Percentiles rank a stretch among this genome's conserved stretches.
These are phyloP conservation scores for Zelostemma sp. DNA, from an alignment of 1,140 invertebrate species.

Conservation along the genomic window DNA sequence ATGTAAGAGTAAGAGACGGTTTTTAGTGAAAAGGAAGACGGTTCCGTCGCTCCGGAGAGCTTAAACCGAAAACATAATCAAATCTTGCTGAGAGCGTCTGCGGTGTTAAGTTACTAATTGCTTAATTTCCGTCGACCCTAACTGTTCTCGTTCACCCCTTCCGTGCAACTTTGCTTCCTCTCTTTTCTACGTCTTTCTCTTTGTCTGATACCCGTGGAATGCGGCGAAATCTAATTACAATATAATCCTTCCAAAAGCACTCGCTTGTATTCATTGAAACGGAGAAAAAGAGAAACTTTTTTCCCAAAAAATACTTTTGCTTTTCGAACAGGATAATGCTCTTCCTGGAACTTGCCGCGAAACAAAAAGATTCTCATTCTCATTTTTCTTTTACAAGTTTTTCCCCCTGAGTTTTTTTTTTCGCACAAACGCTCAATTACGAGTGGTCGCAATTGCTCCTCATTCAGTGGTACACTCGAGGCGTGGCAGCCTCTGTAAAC, in stretches of 20 bases:
- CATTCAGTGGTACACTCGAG: conserved; percentile 10
- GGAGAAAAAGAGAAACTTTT: too few relatives aligned
- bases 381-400: too few relatives aligned
- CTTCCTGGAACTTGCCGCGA: too few relatives aligned
- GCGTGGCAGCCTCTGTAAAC: conserved; percentile 1
- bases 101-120: conserved; percentile 70
- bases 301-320: too few relatives aligned
- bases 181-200: not conserved
- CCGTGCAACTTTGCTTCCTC: not conserved
- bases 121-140: conserved; percentile 66
- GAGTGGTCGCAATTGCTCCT: conserved; percentile 27
- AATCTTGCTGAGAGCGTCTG: conserved; percentile 56
- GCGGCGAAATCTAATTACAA: not conserved
- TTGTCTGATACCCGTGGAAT: not conserved
- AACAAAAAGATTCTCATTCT: too few relatives aligned
- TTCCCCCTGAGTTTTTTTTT: conserved; percentile 23
- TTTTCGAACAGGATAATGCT: not conserved
- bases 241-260: too few relatives aligned
- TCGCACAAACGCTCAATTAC: conserved; percentile 8
- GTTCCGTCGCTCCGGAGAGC: conserved; percentile 50
- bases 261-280: too few relatives aligned
- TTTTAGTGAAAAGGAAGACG: conserved; percentile 38
- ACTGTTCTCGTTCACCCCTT: conserved; percentile 36
- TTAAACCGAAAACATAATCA: conserved; percentile 70
- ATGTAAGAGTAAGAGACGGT: conserved; percentile 21